Evolutionary conservation across 2,888 invertebrate species (phyloP).

Genomic region (Idaea dimidiata): DNA sequence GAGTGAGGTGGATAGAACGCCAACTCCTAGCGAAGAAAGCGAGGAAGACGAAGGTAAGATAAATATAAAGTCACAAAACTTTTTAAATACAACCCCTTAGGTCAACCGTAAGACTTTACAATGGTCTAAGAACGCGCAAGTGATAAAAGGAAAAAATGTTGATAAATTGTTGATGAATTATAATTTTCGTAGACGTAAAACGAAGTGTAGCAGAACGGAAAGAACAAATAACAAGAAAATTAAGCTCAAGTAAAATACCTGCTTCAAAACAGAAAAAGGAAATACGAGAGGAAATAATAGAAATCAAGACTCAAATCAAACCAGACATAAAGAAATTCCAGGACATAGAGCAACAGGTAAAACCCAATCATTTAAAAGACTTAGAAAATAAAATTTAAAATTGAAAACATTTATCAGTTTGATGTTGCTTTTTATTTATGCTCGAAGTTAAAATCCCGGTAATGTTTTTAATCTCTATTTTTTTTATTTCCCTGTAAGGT

Average conservation of each 20-base stretch:
- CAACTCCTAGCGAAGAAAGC: slow-evolving; percentile 76
- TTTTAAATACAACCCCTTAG: too few species aligned
- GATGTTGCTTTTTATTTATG: too few species aligned
- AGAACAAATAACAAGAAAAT: slow-evolving; percentile 87
- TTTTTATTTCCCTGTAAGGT: slow-evolving; percentile 41
- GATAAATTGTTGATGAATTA: neutral
- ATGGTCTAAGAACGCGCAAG: too few species aligned
- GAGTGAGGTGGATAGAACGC: slow-evolving; percentile 80
- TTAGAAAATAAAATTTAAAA: too few species aligned
- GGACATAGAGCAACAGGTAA: slow-evolving; percentile 73
- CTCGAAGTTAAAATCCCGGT: too few species aligned
- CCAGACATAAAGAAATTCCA: slow-evolving; percentile 78
- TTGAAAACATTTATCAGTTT: too few species aligned
- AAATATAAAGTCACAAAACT: slow-evolving; percentile 3
- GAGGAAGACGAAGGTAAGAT: slow-evolving; percentile 74
- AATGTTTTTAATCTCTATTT: slow-evolving; percentile 4
- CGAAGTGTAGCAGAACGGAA: slow-evolving; percentile 88
- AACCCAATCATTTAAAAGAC: slow-evolving; percentile 15
- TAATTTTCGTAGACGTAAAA: slow-evolving; percentile 68
- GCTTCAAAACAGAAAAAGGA: slow-evolving; percentile 88
- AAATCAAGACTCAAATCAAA: slow-evolving; percentile 85
- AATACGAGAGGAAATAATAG: slow-evolving; percentile 86
- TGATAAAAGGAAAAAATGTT: neutral
- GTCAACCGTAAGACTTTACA: too few species aligned
- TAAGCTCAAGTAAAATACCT: slow-evolving; percentile 86